Evolutionary conservation across 2,888 invertebrate genomes (phyloP).

Genomic region (Hyposoter didymator): DNA sequence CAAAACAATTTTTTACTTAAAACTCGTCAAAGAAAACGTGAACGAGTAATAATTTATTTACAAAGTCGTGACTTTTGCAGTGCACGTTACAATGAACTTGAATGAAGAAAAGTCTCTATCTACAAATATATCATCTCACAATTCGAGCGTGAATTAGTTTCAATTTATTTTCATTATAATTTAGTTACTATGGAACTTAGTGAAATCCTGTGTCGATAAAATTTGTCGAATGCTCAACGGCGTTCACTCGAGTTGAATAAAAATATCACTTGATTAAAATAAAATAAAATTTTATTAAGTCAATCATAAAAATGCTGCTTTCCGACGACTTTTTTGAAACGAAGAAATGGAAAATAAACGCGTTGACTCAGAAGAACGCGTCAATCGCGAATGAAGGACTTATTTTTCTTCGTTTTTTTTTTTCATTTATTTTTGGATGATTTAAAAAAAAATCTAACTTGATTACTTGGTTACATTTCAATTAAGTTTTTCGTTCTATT

Average conservation of each 20-base stretch:
- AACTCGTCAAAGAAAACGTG: conserved; percentile 6
- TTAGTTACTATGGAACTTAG: neutral
- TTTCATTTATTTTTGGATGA: neutral
- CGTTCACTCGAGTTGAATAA: neutral
- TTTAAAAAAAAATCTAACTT: conserved; percentile 11
- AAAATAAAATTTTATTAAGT: neutral
- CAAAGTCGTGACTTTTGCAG: conserved; percentile 35
- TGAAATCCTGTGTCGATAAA: neutral
- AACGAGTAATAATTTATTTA: conserved; percentile 60
- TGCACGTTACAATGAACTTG: neutral
- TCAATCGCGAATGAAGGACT: neutral
- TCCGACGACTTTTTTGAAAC: neutral
- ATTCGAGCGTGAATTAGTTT: neutral
- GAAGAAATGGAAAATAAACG: neutral
- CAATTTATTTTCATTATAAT: neutral
- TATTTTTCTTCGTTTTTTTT: conserved; percentile 13
- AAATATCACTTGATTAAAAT: conserved; percentile 5
- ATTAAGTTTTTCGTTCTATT: conserved; percentile 45
- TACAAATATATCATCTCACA: neutral
- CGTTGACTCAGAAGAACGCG: conserved; percentile 51
- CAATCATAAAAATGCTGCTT: neutral
- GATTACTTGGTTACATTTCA: conserved; percentile 29
- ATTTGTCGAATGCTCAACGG: neutral
- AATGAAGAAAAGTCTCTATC: neutral
- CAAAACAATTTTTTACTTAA: neutral